These are phyloP conservation scores for Diadegma fenestrale DNA, from an alignment of 2,888 invertebrate species.

Conservation along the genomic window DNA sequence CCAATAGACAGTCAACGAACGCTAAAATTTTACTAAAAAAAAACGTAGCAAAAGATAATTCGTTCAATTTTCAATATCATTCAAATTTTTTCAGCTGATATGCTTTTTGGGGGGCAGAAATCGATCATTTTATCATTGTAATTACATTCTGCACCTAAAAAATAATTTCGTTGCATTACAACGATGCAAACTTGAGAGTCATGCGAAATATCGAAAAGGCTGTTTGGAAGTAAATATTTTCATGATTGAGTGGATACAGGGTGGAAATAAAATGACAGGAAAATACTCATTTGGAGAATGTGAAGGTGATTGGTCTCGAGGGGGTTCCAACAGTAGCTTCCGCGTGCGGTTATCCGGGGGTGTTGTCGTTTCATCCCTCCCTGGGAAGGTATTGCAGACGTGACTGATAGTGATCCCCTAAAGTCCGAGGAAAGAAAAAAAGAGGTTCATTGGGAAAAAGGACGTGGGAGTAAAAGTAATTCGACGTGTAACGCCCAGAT, in stretches of 20 bases:
- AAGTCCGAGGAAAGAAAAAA: conserved; percentile 13
- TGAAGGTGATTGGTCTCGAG: conserved; percentile 16
- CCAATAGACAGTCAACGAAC: too few relatives aligned
- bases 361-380: conserved; percentile 14
- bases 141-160: too few relatives aligned
- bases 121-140: too few relatives aligned
- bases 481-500: conserved; percentile 3
- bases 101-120: too few relatives aligned
- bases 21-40: too few relatives aligned
- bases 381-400: conserved; percentile 13
- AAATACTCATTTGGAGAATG: conserved; percentile 3
- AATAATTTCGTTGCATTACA: too few relatives aligned
- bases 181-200: too few relatives aligned
- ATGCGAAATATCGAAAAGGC: background rate
- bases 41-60: background rate
- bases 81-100: too few relatives aligned
- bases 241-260: conserved; percentile 3
- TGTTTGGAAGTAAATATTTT: background rate
- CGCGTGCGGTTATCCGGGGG: background rate
- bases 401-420: conserved; percentile 13
- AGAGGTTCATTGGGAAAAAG: conserved; percentile 5
- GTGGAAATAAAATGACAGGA: background rate
- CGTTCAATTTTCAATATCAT: too few relatives aligned
- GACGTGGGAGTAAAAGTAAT: conserved; percentile 29
- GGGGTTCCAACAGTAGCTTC: conserved; percentile 12